phyloP scores from a whole-genome alignment of 2,113 vertebrate species.

The Halcyon senegalensis region DNA sequence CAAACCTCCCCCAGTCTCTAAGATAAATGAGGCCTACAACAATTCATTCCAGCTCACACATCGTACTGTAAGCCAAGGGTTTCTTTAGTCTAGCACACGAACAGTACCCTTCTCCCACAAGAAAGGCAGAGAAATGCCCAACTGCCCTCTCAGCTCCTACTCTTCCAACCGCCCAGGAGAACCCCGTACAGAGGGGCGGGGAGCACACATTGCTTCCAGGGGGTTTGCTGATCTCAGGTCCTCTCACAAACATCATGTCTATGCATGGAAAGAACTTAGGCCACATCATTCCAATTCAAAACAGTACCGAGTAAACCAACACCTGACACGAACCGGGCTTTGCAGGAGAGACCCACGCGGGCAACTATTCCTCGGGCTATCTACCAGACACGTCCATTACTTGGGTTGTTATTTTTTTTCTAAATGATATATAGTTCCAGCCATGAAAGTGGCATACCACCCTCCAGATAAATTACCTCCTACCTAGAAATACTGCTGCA shows the following conservation, averaged over 20 bases:
- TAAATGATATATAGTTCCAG: not conserved
- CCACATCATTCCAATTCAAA: not conserved
- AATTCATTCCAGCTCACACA: not conserved
- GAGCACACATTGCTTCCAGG: not conserved
- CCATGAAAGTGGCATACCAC: not conserved
- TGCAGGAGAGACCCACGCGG: not conserved
- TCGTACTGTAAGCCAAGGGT: not conserved
- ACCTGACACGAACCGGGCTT: not conserved
- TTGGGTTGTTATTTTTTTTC: not conserved
- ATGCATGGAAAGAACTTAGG: not conserved
- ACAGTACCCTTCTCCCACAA: not conserved
- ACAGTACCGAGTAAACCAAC: not conserved
- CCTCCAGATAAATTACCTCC: not conserved
- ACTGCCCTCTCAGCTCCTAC: not conserved
- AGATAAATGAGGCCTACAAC: not conserved
- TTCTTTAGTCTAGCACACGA: not conserved
- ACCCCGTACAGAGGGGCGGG: not conserved
- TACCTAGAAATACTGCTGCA: not conserved
- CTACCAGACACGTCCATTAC: rapidly evolving
- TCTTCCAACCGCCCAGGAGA: not conserved
- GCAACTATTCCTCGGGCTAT: not conserved
- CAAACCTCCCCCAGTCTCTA: not conserved
- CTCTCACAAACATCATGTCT: not conserved
- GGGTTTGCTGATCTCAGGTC: not conserved
- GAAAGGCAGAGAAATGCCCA: not conserved